Conservation (phyloP, 2,888 invertebrate species). For the Dasypogon diadema region DNA sequence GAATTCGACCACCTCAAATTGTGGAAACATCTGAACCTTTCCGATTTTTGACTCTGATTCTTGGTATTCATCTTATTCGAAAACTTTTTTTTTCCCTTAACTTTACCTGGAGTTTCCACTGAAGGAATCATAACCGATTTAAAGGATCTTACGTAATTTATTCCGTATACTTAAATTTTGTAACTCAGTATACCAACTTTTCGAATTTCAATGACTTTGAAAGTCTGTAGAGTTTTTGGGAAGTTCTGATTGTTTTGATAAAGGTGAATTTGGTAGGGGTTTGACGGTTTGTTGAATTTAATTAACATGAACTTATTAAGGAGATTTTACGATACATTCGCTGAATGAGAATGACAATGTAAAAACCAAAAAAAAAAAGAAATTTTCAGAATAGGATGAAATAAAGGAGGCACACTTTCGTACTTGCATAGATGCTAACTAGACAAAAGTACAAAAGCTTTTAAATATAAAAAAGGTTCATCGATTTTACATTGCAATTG, state of each 20-base stretch:
- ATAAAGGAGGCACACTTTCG: too few species aligned
- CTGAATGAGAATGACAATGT: too few species aligned
- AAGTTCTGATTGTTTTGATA: neutral
- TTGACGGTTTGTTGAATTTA: neutral
- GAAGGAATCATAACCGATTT: neutral
- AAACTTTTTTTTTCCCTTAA: neutral
- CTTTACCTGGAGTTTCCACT: neutral
- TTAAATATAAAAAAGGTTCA: too few species aligned
- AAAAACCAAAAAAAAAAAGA: too few species aligned
- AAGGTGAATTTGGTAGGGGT: neutral
- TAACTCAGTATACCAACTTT: neutral
- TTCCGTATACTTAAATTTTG: neutral
- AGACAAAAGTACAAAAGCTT: too few species aligned
- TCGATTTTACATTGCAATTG: too few species aligned
- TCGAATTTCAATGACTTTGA: neutral
- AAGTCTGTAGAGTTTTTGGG: neutral
- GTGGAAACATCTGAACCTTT: slow-evolving; percentile 9
- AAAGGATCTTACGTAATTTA: neutral
- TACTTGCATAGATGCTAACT: too few species aligned
- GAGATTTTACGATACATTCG: too few species aligned
- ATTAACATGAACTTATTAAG: too few species aligned
- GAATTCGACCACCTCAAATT: slow-evolving; percentile 39
- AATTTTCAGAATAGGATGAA: too few species aligned
- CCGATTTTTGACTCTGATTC: too few species aligned
- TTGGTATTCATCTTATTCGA: neutral